A percentile compares a stretch with the other conserved stretches of the same genome.
phyloP scores from a whole-genome alignment of 2,888 invertebrate species.

The Diarsia mendica region DNA sequence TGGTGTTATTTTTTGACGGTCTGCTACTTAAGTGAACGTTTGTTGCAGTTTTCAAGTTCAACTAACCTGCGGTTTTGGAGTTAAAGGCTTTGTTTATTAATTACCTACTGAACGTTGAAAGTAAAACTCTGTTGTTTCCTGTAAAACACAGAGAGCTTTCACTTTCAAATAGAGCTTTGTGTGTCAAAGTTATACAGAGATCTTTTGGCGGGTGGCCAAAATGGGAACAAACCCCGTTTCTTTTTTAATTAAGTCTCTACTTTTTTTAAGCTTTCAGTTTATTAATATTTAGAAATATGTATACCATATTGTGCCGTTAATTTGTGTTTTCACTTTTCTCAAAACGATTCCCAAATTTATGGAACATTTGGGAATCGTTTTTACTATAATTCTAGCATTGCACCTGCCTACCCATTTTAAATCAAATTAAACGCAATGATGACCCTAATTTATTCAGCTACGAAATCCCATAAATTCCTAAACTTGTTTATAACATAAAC shows the following conservation, averaged over 20 bases:
- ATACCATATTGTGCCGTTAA: neutral
- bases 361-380: too few relatives aligned
- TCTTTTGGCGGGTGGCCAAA: neutral
- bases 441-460: neutral
- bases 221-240: neutral
- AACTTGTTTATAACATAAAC: constrained; percentile 34
- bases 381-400: neutral
- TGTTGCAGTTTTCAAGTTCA: too few relatives aligned
- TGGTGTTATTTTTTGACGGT: constrained; percentile 4
- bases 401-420: neutral
- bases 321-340: neutral
- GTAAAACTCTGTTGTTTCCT: neutral
- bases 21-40: neutral
- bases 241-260: neutral
- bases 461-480: constrained; percentile 1
- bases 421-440: neutral
- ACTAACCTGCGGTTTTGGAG: neutral
- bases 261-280: neutral
- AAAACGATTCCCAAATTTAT: neutral
- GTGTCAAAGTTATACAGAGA: neutral
- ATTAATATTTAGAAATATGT: neutral
- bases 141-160: neutral
- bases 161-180: neutral
- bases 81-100: neutral
- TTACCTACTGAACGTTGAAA: neutral